A percentile compares a stretch with the other conserved stretches of the same genome.
phyloP scores from a whole-genome alignment of 2,888 invertebrate genomes.

The Elmis aenea region DNA sequence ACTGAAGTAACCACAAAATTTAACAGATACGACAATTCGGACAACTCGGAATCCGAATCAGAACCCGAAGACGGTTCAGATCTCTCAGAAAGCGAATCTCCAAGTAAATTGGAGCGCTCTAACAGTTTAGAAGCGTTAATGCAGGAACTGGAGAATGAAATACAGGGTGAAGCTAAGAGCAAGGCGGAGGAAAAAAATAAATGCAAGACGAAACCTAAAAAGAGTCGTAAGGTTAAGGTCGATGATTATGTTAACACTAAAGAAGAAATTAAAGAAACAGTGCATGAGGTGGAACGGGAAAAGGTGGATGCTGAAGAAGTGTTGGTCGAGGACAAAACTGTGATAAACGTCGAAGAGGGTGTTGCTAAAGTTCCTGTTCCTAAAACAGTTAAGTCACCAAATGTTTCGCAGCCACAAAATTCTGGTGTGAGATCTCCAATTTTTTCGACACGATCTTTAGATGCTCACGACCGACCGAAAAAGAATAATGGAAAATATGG shows the following conservation, averaged over 20 bases:
- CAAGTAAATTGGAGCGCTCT: conserved; percentile 45
- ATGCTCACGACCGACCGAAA: not conserved
- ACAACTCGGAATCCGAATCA: conserved; percentile 43
- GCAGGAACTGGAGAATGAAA: conserved; percentile 51
- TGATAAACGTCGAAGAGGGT: conserved; percentile 1
- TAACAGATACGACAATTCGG: conserved; percentile 49
- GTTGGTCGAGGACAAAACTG: conserved; percentile 8
- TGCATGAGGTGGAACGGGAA: conserved; percentile 13
- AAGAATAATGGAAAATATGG: not conserved
- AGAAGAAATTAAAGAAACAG: conserved; percentile 22
- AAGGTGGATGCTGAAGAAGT: conserved; percentile 9
- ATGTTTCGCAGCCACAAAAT: no score
- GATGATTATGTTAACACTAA: no score
- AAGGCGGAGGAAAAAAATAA: conserved; percentile 13
- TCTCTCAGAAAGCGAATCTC: conserved; percentile 35
- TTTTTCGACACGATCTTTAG: no score
- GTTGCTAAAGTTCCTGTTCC: no score
- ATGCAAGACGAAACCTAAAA: conserved; percentile 21
- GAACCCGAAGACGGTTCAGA: conserved; percentile 37
- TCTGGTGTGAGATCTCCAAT: no score
- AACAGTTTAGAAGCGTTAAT: conserved; percentile 51
- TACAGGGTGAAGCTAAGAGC: conserved; percentile 34
- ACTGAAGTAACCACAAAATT: conserved; percentile 44
- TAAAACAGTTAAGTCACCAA: no score
- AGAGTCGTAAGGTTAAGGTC: conserved; percentile 15